A percentile compares a stretch with the other conserved stretches of the same genome.
phyloP scores from a whole-genome alignment of 2,888 invertebrate genomes.

The Tinea pellionella region DNA sequence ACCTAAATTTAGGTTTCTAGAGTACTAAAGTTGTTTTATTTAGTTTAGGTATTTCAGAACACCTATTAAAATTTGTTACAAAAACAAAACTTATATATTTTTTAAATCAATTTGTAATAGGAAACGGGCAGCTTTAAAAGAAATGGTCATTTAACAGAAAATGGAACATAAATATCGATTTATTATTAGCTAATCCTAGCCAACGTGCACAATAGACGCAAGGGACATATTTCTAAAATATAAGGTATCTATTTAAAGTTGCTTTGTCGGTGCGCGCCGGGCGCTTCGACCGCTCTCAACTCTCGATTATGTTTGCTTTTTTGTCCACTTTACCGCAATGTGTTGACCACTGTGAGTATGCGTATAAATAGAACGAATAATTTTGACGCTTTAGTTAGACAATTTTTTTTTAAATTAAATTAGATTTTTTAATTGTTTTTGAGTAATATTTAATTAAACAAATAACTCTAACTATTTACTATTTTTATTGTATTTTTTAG shows the following conservation, averaged over 20 bases:
- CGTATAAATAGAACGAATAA: conserved; percentile 17
- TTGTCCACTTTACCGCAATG: conserved; percentile 36
- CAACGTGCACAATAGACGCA: not conserved
- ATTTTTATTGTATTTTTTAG: too few species aligned
- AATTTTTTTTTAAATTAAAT: conserved; percentile 1
- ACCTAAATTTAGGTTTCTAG: not conserved
- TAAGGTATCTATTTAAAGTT: conserved; percentile 12
- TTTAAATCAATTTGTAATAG: not conserved
- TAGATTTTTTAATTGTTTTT: too few species aligned
- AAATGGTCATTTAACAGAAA: not conserved
- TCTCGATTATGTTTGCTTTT: conserved; percentile 26
- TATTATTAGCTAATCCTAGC: conserved; percentile 1
- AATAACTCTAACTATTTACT: too few species aligned
- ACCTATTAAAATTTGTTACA: too few species aligned
- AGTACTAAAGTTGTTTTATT: too few species aligned
- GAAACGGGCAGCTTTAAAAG: not conserved
- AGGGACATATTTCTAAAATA: conserved; percentile 11
- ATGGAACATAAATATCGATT: not conserved
- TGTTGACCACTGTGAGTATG: conserved; percentile 33
- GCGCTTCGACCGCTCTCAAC: conserved; percentile 9
- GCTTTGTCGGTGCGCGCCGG: too few species aligned
- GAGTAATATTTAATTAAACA: too few species aligned
- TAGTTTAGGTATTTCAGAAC: too few species aligned
- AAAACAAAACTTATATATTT: too few species aligned
- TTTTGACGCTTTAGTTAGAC: conserved; percentile 22